Evolutionary conservation across 2,888 invertebrate genomes (phyloP).

Genomic region (Capitulum mitella): DNA sequence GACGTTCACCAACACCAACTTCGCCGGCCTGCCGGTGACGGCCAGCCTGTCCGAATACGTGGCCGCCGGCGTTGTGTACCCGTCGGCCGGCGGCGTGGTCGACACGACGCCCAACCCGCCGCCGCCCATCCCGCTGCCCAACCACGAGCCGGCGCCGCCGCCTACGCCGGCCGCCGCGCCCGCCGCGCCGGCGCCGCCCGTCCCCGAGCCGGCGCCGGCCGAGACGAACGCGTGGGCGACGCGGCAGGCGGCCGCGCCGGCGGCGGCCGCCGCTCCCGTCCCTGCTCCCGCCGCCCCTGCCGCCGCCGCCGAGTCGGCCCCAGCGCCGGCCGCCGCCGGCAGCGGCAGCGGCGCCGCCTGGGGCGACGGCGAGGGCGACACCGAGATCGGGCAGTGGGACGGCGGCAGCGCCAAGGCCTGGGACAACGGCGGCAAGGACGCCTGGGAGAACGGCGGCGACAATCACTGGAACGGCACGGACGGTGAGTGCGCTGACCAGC

Average conservation of each 20-base stretch:
- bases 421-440: conserved; percentile 14
- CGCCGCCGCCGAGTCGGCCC: neutral
- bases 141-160: conserved; percentile 29
- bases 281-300: neutral
- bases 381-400: conserved; percentile 30
- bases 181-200: neutral
- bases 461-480: neutral
- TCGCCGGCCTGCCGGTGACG: conserved; percentile 43
- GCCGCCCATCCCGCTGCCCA: conserved; percentile 33
- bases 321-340: neutral
- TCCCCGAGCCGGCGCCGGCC: neutral
- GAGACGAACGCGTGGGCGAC: neutral
- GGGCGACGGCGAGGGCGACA: conserved; percentile 30
- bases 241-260: neutral
- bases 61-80: conserved; percentile 25
- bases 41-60: neutral
- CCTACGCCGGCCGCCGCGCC: neutral
- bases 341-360: conserved; percentile 6
- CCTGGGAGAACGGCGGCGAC: conserved; percentile 3
- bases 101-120: conserved; percentile 35
- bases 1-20: conserved; percentile 79
- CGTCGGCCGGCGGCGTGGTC: conserved; percentile 35
- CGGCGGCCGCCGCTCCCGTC: neutral
- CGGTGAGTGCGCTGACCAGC: too few relatives aligned
- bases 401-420: conserved; percentile 10